Evolutionary conservation across 2,113 vertebrate species (phyloP), one percentile per base, ranked within the genome.

Genomic region (Dromaius novaehollandiae): DNA sequence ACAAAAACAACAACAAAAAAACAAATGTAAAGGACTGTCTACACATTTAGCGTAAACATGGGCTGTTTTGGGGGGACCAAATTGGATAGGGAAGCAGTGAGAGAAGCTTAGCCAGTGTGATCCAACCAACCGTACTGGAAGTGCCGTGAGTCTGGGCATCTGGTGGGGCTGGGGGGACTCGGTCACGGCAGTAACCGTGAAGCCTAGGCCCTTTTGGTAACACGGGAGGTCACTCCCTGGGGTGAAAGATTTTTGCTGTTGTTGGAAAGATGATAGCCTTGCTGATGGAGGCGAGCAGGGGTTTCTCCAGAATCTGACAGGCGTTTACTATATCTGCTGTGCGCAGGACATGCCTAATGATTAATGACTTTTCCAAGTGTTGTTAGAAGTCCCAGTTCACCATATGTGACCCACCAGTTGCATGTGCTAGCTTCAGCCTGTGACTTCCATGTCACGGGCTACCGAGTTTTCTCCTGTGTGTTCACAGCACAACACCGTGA

Each of bases 251-350:
- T 81, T 86, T 74, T 79, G 44, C 48, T 75, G 44, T 10, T 91
- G 34, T 93, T 80, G 11, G 58, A 92, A 89, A 93, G 86, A 53
- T 79, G 40, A 94, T 95, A 82, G 11, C 36, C 20, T 42, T 73
- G 60, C 63, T 81, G 63, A 89, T 65, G 77, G 69, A 79, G 69
- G 68, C 93, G 87, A 74, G 36, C 66, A 28, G 40, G 11, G 21
- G 71, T 95, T 92, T 55, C 53, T 95, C 73, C 61, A 81, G 46
- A 73, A 84, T 68, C 36, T 95, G 38, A 18, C 46, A 89, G 58
- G 28, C 1, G 1, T 48, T 80, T 91, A 70, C 15, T 85, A 48
- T 68, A 21, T 68, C 75, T 82, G 58, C 86, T 95, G 44, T 38
- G 71, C 82, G 63, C 9, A 55, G 42, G 50, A 70, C 79, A 38